A percentile compares a stretch with the other conserved stretches of the same genome.
Conservation (phyloP, 2,888 invertebrate genomes). For the Ormyrus pomaceus region DNA sequence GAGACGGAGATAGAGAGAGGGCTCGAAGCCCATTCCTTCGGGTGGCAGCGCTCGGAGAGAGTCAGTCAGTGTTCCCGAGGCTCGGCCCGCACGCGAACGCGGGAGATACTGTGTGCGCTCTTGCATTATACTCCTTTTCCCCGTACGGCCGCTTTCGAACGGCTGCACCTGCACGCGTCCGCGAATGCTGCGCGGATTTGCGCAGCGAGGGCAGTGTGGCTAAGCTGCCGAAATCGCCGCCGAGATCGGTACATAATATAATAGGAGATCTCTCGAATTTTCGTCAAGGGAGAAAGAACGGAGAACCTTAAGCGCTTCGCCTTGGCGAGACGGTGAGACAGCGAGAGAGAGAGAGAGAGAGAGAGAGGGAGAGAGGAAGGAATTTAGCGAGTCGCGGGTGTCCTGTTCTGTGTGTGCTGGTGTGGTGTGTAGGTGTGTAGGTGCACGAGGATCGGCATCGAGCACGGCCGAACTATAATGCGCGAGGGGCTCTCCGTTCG, state of each 20-base stretch:
- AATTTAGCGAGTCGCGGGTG: not conserved
- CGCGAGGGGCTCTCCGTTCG: too few species aligned
- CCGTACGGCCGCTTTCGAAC: not conserved
- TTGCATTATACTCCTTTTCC: too few species aligned
- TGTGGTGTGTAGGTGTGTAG: too few species aligned
- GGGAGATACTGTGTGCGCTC: not conserved
- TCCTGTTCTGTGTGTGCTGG: too few species aligned
- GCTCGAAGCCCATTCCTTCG: not conserved
- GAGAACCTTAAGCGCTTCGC: not conserved
- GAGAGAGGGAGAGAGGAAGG: not conserved
- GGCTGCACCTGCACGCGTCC: not conserved
- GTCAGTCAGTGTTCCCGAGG: slow-evolving; percentile 22
- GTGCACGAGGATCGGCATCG: too few species aligned
- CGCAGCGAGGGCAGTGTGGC: too few species aligned
- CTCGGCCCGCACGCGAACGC: slow-evolving; percentile 11
- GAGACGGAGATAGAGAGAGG: slow-evolving; percentile 19
- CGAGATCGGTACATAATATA: too few species aligned
- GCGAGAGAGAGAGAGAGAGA: slow-evolving; percentile 9
- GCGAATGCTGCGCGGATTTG: too few species aligned
- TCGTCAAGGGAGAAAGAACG: too few species aligned
- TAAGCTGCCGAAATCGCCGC: too few species aligned
- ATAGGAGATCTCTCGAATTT: too few species aligned
- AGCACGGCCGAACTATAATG: too few species aligned
- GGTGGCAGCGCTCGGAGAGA: not conserved
- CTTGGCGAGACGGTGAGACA: slow-evolving; percentile 4